A percentile compares a stretch with the other conserved stretches of the same genome.
phyloP scores from a whole-genome alignment of 2,888 invertebrate genomes.

The Spodoptera exigua region DNA sequence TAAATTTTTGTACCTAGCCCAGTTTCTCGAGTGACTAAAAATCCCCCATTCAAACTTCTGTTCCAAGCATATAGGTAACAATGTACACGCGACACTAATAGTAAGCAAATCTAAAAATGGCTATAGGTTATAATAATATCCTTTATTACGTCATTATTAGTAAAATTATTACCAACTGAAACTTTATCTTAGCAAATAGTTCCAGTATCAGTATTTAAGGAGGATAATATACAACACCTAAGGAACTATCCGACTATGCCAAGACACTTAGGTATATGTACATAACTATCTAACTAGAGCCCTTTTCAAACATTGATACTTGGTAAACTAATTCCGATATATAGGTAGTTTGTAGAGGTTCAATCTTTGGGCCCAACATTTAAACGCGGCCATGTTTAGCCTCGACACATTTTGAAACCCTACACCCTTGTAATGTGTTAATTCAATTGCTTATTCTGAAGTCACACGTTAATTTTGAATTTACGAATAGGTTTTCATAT shows the following conservation, averaged over 20 bases:
- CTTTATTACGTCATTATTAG: no score
- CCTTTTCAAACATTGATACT: constrained; percentile 55
- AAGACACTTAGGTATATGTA: constrained; percentile 39
- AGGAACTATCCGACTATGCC: constrained; percentile 5
- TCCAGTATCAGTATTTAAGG: no score
- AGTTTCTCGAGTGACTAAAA: no score
- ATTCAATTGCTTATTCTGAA: constrained; percentile 8
- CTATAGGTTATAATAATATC: no score
- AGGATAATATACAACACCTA: no score
- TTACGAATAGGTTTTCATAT: neutral
- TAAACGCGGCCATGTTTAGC: constrained; percentile 25
- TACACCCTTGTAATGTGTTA: constrained; percentile 34
- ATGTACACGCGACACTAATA: no score
- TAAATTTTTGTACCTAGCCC: no score
- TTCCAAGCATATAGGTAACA: no score
- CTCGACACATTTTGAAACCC: constrained; percentile 13
- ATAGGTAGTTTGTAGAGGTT: constrained; percentile 57
- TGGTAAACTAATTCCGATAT: constrained; percentile 61
- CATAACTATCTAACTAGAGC: constrained; percentile 36
- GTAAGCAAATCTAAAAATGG: no score
- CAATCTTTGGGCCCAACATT: constrained; percentile 12
- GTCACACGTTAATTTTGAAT: neutral
- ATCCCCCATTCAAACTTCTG: no score
- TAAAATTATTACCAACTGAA: no score
- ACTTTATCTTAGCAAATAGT: no score